These are phyloP conservation scores for Gouania willdenowi DNA, from an alignment of 2,797 vertebrate species.

Conservation along the genomic window DNA sequence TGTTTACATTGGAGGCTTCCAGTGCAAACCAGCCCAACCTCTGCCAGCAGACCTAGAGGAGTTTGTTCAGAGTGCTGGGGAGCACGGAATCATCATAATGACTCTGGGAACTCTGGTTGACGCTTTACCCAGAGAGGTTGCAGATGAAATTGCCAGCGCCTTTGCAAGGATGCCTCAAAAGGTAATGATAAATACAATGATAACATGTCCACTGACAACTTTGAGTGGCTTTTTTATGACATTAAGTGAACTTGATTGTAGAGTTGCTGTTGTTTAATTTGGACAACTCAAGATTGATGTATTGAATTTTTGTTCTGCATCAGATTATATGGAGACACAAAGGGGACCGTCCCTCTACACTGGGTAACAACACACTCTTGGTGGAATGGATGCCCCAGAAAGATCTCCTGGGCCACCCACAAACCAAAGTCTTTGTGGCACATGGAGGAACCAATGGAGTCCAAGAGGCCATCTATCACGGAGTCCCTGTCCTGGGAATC, in stretches of 20 bases:
- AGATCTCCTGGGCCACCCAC: constrained; percentile 68
- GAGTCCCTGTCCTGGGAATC: constrained; percentile 66
- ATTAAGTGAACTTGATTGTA: no score
- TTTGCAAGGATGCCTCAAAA: constrained; percentile 75
- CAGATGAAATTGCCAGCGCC: constrained; percentile 49
- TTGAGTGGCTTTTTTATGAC: no score
- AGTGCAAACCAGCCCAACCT: constrained; percentile 67
- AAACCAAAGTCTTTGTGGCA: constrained; percentile 63
- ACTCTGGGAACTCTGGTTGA: constrained; percentile 61
- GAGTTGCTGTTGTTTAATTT: no score
- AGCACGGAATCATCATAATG: constrained; percentile 77
- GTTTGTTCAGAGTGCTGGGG: constrained; percentile 68
- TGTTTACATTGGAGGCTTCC: constrained; percentile 75
- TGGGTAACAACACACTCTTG: constrained; percentile 71
- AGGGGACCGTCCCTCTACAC: constrained; percentile 48
- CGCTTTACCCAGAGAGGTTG: constrained; percentile 38
- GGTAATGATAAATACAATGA: no score
- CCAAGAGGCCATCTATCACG: constrained; percentile 71
- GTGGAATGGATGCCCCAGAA: constrained; percentile 72
- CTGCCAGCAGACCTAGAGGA: constrained; percentile 65
- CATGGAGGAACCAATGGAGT: constrained; percentile 73
- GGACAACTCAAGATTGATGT: no score
- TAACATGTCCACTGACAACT: no score
- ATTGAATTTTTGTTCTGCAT: no score
- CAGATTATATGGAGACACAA: constrained; percentile 66